phyloP scores from a whole-genome alignment of 2,113 vertebrate species.

The Pedetes capensis region DNA sequence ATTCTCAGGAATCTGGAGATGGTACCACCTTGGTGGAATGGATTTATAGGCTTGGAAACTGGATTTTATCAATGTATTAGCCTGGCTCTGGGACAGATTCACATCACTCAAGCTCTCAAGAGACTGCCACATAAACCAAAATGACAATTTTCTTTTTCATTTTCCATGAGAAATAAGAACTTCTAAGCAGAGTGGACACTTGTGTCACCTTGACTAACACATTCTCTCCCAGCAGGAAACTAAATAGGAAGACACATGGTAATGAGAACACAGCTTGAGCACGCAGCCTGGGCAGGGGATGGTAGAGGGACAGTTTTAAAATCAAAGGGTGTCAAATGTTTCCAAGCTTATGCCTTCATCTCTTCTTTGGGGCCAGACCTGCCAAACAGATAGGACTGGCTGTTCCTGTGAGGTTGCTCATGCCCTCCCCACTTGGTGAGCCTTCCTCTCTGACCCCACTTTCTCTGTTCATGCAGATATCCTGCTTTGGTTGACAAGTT shows the following conservation, averaged over 20 bases:
- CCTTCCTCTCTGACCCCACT: neutral
- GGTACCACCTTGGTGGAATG: neutral
- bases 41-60: slow-evolving; percentile 14
- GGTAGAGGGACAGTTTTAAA: neutral
- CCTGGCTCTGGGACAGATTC: neutral
- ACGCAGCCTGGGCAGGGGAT: neutral
- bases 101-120: neutral
- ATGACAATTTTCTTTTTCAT: slow-evolving; percentile 17
- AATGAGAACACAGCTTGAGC: neutral
- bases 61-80: neutral
- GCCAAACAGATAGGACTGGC: slow-evolving; percentile 40
- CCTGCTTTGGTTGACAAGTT: neutral
- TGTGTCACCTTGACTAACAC: slow-evolving; percentile 22
- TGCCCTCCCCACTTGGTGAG: neutral
- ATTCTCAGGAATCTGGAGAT: neutral
- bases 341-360: slow-evolving; percentile 9
- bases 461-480: neutral
- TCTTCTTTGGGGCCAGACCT: slow-evolving; percentile 15
- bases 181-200: slow-evolving; percentile 20
- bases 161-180: slow-evolving; percentile 35
- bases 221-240: neutral
- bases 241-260: slow-evolving; percentile 10
- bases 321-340: slow-evolving; percentile 21
- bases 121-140: neutral
- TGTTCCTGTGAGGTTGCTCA: slow-evolving; percentile 29